Evolutionary conservation across 1,140 invertebrate genomes (phyloP).

Genomic region (Macrobrachium rosenbergii): DNA sequence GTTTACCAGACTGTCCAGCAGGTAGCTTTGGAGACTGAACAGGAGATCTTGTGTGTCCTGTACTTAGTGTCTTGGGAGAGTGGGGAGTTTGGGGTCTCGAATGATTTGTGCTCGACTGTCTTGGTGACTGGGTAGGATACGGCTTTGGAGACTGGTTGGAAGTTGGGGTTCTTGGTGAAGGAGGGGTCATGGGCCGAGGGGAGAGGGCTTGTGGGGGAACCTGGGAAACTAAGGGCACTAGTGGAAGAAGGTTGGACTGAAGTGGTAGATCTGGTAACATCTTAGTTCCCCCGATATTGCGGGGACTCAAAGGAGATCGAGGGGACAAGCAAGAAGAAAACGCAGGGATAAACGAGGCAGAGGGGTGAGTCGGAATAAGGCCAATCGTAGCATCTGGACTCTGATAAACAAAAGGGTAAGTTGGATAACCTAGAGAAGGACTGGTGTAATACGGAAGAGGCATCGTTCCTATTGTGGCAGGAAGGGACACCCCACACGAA

Average conservation of each 20-base stretch:
- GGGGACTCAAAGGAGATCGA: constrained; percentile 43
- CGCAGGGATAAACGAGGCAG: constrained; percentile 40
- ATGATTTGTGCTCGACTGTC: constrained; percentile 23
- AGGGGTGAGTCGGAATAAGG: constrained; percentile 40
- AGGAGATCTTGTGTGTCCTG: constrained; percentile 24
- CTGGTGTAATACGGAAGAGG: constrained; percentile 54
- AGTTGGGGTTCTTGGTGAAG: constrained; percentile 51
- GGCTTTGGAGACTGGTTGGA: constrained; percentile 45
- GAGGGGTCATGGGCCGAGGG: constrained; percentile 49
- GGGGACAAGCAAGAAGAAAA: constrained; percentile 47
- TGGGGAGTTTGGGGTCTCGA: constrained; percentile 44
- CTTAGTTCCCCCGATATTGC: constrained; percentile 44
- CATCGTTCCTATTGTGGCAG: constrained; percentile 41
- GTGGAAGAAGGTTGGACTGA: constrained; percentile 40
- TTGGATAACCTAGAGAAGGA: constrained; percentile 45
- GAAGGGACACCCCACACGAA: constrained; percentile 43
- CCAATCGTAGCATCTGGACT: constrained; percentile 36
- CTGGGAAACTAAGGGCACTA: constrained; percentile 44
- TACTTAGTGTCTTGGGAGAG: constrained; percentile 25
- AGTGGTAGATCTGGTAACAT: constrained; percentile 38
- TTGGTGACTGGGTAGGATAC: constrained; percentile 34
- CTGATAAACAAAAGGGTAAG: constrained; percentile 56
- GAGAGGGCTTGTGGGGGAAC: constrained; percentile 41
- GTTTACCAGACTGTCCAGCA: background rate
- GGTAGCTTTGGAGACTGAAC: constrained; percentile 29